A percentile compares a stretch with the other conserved stretches of the same genome.
These are phyloP conservation scores for Piezodorus guildinii DNA, from an alignment of 1,140 invertebrate genomes.

Conservation along the genomic window DNA sequence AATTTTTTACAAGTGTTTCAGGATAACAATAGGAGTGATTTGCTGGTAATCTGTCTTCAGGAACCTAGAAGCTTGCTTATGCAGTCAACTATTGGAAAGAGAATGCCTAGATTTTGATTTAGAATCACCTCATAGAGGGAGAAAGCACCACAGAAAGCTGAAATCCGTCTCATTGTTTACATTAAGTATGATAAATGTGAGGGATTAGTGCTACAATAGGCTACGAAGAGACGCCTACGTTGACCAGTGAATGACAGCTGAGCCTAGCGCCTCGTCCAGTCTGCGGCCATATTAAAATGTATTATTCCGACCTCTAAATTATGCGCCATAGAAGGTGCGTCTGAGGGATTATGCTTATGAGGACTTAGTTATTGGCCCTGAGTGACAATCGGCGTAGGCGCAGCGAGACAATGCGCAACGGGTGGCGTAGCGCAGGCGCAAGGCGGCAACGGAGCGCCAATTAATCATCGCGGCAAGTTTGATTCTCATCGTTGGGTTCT, in stretches of 20 bases:
- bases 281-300: constrained; percentile 1
- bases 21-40: no score
- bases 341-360: constrained; percentile 7
- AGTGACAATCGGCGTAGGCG: constrained; percentile 1
- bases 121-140: neutral
- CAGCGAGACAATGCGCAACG: neutral
- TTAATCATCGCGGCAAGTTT: no score
- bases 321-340: constrained; percentile 4
- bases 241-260: neutral
- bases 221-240: neutral
- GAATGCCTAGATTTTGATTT: no score
- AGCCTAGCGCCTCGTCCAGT: neutral
- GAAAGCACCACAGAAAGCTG: neutral
- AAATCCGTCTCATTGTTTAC: constrained; percentile 4
- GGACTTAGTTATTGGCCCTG: constrained; percentile 3
- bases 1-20: no score
- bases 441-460: no score
- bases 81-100: no score
- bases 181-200: constrained; percentile 6
- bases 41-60: no score
- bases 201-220: neutral
- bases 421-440: no score
- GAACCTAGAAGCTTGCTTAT: no score
- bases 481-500: no score
- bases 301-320: constrained; percentile 9